Base-by-base conservation (phyloP, 2,888 invertebrate species). In the Linnaemya vulpina region DNA sequence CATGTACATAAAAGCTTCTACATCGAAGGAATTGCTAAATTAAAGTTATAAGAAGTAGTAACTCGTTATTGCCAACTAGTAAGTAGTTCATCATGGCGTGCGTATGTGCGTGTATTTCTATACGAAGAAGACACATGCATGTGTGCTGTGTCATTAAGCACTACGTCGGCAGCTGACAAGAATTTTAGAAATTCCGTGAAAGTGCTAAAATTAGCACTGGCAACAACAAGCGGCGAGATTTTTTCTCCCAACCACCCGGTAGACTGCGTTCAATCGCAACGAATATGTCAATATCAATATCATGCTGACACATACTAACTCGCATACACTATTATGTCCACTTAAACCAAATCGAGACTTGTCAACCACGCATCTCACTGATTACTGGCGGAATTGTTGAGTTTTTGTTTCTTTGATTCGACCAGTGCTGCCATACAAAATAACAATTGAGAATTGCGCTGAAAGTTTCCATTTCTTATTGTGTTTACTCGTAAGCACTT, bases 141-240 rank as follows among this genome's bases (percentile, higher is more conserved):
- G 38, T 11, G 63, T 62, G 63, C 49, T 9, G n/a, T 40, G 25
- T 25, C 17, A n/a, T 30, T 53, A 22, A 70, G 62, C 38, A 62
- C 20, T 20, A 55, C 30, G 68, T 49, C 75, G 81, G 82, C 79
- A 86, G 79, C 83, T 83, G 83, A 86, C 79, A 81, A 63, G 70
- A 86, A 87, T 87, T 86, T 85, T 65, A 74, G 76, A 86, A 88
- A 88, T 87, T 87, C 87, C 79, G n/a, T 51, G 82, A 83, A 86
- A 87, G 86, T 87, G 84, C 84, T 86, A 86, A 87, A 88, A 87
- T 88, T 87, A 87, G 87, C 87, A 87, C 82, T 84, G 80, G 46
- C 70, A 78, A 83, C 84, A 86, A 81, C 77, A 53, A 76, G 53
- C 60, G 74, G 17, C 60, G 67, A 25, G 40, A 58, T 46, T 49